A percentile compares a stretch with the other conserved stretches of the same genome.
Evolutionary conservation across 2,888 invertebrate genomes (phyloP).

Genomic region (Drosophila tanythrix): DNA sequence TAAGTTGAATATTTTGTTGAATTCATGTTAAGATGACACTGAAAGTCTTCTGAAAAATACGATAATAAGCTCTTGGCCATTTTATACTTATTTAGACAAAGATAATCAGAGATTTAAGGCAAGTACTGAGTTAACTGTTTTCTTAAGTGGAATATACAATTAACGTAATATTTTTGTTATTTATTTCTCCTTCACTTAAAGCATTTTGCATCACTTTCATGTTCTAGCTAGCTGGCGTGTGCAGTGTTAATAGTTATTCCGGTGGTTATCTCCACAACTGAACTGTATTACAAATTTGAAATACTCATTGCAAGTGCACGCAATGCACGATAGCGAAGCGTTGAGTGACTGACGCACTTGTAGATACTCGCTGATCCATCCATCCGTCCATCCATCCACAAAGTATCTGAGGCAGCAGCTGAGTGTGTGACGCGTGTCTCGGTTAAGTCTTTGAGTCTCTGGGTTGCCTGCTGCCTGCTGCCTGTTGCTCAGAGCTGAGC

Average conservation of each 20-base stretch:
- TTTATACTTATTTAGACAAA: not conserved
- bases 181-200: not conserved
- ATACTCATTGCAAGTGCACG: slow-evolving; percentile 21
- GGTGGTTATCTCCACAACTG: not conserved
- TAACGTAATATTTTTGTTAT: not conserved
- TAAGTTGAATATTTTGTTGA: not conserved
- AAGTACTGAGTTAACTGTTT: not conserved
- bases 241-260: not conserved
- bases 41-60: not conserved
- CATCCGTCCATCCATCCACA: not conserved
- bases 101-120: not conserved
- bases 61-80: no score
- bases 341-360: slow-evolving; percentile 43
- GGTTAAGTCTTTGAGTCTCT: slow-evolving; percentile 3
- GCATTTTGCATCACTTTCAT: not conserved
- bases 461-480: not conserved
- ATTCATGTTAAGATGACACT: not conserved
- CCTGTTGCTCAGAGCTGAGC: not conserved
- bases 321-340: slow-evolving; percentile 26
- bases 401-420: slow-evolving; percentile 18
- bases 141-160: not conserved
- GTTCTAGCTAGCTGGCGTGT: not conserved
- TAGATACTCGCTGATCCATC: slow-evolving; percentile 19
- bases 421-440: slow-evolving; percentile 44
- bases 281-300: slow-evolving; percentile 6